Percentiles rank a stretch among this genome's conserved stretches.
phyloP scores from a whole-genome alignment of 2,888 invertebrate species.

The Ypsolopha scabrella region DNA sequence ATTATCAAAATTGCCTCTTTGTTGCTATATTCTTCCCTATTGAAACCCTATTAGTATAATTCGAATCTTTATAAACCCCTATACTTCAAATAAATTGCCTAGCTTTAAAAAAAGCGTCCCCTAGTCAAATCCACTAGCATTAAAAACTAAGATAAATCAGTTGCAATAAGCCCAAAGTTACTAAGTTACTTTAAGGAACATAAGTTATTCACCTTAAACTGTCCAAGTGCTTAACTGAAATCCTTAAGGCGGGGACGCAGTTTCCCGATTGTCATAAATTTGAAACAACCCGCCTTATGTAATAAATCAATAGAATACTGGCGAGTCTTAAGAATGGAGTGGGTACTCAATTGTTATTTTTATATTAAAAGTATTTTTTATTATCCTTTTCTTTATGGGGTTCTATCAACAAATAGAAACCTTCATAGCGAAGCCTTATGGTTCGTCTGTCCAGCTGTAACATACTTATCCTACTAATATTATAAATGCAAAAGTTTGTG shows the following conservation, averaged over 20 bases:
- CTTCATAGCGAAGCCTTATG: no score
- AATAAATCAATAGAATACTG: constrained; percentile 34
- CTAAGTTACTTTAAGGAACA: constrained; percentile 18
- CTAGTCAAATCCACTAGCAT: neutral
- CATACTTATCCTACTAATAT: no score
- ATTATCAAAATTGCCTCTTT: neutral
- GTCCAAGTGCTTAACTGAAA: constrained; percentile 8
- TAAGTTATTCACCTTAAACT: constrained; percentile 34
- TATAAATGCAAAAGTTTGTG: no score
- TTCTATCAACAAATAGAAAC: no score
- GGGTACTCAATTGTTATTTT: neutral
- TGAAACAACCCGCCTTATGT: constrained; percentile 26
- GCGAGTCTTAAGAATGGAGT: neutral
- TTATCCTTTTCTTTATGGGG: no score
- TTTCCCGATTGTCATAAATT: constrained; percentile 37
- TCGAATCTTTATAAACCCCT: no score
- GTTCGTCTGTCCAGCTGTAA: no score
- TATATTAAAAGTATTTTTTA: no score
- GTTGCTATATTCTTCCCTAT: no score
- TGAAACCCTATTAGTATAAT: no score
- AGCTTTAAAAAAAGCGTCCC: no score
- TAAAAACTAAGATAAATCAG: constrained; percentile 11
- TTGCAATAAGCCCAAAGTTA: constrained; percentile 24
- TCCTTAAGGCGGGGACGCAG: constrained; percentile 4
- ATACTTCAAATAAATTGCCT: no score